phyloP scores from a whole-genome alignment of 2,113 vertebrate species.

The Clarias magur region DNA sequence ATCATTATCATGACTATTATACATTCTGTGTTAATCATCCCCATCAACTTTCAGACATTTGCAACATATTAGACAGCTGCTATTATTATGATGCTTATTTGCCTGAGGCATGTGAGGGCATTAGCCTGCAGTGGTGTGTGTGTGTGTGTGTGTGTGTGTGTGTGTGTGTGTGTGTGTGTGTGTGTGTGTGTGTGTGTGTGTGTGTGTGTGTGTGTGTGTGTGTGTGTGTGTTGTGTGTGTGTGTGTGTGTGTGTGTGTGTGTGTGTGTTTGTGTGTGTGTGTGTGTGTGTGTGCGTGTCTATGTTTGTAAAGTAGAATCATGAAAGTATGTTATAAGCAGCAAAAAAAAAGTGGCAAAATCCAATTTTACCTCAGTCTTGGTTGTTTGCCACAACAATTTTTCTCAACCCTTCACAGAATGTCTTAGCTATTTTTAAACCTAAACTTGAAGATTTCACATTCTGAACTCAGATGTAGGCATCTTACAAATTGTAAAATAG shows the following conservation, averaged over 20 bases:
- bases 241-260: too few species aligned
- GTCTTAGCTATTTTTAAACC: not conserved
- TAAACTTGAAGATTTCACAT: not conserved
- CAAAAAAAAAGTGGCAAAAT: not conserved
- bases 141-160: too few species aligned
- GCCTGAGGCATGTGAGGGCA: too few species aligned
- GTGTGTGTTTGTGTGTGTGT: too few species aligned
- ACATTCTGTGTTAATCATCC: not conserved
- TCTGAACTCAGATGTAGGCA: conserved; percentile 1
- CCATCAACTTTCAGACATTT: not conserved
- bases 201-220: too few species aligned
- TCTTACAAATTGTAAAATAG: not conserved
- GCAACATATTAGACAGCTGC: not conserved
- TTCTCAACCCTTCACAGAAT: not conserved
- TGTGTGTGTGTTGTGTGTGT: too few species aligned
- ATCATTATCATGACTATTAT: not conserved
- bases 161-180: too few species aligned
- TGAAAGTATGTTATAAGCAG: not conserved
- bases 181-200: too few species aligned
- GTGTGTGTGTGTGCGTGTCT: too few species aligned
- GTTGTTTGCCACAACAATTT: not conserved
- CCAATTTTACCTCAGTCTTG: not conserved
- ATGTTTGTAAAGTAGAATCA: not conserved
- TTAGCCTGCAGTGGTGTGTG: too few species aligned
- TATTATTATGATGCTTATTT: not conserved